Percentiles rank a stretch among this genome's conserved stretches.
Conservation (phyloP, 2,888 invertebrate genomes). For the Epirrhoe alternata region DNA sequence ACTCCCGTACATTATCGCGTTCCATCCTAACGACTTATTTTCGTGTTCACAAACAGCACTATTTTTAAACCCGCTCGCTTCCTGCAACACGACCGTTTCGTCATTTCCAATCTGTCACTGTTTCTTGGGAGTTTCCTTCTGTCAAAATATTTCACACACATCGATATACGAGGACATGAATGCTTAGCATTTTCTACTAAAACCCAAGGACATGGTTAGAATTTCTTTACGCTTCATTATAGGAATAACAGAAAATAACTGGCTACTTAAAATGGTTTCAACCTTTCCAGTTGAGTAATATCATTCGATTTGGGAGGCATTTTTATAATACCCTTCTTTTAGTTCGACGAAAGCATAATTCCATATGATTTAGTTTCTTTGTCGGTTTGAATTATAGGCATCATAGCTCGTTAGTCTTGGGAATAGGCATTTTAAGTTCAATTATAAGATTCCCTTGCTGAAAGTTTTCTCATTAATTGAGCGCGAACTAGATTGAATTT, state of each 20-base stretch:
- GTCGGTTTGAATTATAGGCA: slow-evolving; percentile 31
- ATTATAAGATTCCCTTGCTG: slow-evolving; percentile 25
- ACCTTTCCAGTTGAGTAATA: slow-evolving; percentile 27
- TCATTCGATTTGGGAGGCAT: slow-evolving; percentile 31
- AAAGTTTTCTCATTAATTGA: slow-evolving; percentile 34
- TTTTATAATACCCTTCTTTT: slow-evolving; percentile 26
- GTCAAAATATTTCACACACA: slow-evolving; percentile 45
- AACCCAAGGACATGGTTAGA: slow-evolving; percentile 1
- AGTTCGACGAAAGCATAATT: slow-evolving; percentile 8
- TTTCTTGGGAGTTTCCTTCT: slow-evolving; percentile 50
- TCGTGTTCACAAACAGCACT: slow-evolving; percentile 44
- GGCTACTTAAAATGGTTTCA: slow-evolving; percentile 26
- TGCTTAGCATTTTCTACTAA: slow-evolving; percentile 7
- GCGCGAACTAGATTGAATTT: slow-evolving; percentile 11
- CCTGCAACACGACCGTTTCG: slow-evolving; percentile 60
- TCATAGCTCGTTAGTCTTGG: slow-evolving; percentile 23
- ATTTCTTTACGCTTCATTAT: slow-evolving; percentile 14
- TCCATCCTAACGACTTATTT: slow-evolving; percentile 47
- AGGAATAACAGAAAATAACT: slow-evolving; percentile 17
- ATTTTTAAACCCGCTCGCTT: slow-evolving; percentile 59
- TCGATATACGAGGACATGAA: slow-evolving; percentile 7
- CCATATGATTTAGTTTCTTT: slow-evolving; percentile 28
- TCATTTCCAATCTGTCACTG: slow-evolving; percentile 60
- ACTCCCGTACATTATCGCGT: slow-evolving; percentile 32
- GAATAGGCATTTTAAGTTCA: slow-evolving; percentile 24